These are phyloP conservation scores for Drosophila differens DNA, from an alignment of 2,888 invertebrate species.

Conservation along the genomic window DNA sequence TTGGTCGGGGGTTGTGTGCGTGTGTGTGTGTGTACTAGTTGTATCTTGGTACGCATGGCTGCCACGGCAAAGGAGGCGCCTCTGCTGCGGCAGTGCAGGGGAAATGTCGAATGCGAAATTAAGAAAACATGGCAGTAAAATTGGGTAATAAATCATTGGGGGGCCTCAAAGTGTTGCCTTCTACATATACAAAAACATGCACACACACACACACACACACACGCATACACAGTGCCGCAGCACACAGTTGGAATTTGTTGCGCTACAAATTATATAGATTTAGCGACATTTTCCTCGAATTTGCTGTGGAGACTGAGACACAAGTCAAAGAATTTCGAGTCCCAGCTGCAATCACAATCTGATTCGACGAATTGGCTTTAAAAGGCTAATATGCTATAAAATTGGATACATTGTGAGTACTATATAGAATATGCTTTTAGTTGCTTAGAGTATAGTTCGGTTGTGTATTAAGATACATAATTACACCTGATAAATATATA, in stretches of 20 bases:
- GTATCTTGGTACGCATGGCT: slow-evolving; percentile 71
- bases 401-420: neutral
- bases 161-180: slow-evolving; percentile 79
- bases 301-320: neutral
- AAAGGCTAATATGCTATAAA: slow-evolving; percentile 12
- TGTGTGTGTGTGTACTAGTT: slow-evolving; percentile 36
- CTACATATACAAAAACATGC: slow-evolving; percentile 29
- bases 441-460: neutral
- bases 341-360: slow-evolving; percentile 21
- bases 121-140: slow-evolving; percentile 83
- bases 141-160: slow-evolving; percentile 81
- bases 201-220: neutral
- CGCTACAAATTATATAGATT: slow-evolving; percentile 74
- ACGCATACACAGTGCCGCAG: slow-evolving; percentile 8
- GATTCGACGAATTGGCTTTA: slow-evolving; percentile 6
- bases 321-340: neutral
- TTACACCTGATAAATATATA: neutral
- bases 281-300: slow-evolving; percentile 45
- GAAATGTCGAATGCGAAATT: slow-evolving; percentile 84
- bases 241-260: slow-evolving; percentile 70
- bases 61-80: slow-evolving; percentile 60
- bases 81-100: slow-evolving; percentile 47
- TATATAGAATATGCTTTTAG: neutral
- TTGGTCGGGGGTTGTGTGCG: slow-evolving; percentile 23
- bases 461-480: neutral